Evolutionary conservation across 2,797 vertebrate genomes (phyloP), one percentile per base, ranked within the genome.

Genomic region (Falco columbarius): DNA sequence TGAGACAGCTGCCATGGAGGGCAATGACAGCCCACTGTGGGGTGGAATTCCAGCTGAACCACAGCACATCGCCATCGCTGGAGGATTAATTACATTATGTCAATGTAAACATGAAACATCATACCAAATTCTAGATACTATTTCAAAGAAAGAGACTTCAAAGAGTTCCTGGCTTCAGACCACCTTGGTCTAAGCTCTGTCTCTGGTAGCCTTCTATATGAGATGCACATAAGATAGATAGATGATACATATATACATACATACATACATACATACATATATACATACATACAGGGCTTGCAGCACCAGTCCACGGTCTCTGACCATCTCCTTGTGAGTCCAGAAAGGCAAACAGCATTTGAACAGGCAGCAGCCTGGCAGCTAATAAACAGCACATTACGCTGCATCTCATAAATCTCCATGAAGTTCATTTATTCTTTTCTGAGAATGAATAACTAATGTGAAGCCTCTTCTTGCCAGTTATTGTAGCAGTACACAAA

Each of bases 361-460:
- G 10, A 14, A 67, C 40, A 87, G 22, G 54, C 80, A 62, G 67
- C 87, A 66, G 51, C 40, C 63, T 81, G 82, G 77, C 42, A 59
- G 30, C 40, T 42, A 20, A 88, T 44, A 79, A 55, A 70, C 76
- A 81, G 79, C 65, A 40, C 27, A 14, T 81, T 55, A 22, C 52
- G 71, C 38, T 61, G 40, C 51, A 20, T 79, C 82, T 94, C 61
- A 18, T 91, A 83, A 71, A 93, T 93, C 76, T 93, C 81, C 73
- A 12, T 34, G 40, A 81, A 89, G 79, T 76, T 79, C 36, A 32
- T 86, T 82, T 70, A 32, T 95, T 95, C 71, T 62, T 52, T 82
- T 79, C 62, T 46, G 91, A 95, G 77, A 83, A 49, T 18, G 76
- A 95, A 61, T 74, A 86, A 81, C 90, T 76, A 76, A 96, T 62